Conservation (phyloP, 2,113 vertebrate species). For the Picathartes gymnocephalus region DNA sequence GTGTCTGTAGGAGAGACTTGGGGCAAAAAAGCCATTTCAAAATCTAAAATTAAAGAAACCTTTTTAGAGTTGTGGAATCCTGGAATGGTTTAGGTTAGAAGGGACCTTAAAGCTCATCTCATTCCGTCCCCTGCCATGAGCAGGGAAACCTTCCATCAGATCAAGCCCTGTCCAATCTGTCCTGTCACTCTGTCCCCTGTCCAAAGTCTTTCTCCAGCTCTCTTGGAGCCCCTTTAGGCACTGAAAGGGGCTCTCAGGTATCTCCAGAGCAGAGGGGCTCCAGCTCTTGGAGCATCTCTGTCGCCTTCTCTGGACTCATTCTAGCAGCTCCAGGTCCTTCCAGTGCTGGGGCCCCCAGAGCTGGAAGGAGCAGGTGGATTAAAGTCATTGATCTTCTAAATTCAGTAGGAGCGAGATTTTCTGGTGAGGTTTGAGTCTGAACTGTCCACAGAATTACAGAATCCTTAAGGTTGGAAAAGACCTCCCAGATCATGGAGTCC, state of each 20-base stretch:
- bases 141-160: neutral
- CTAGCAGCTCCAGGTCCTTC: neutral
- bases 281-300: neutral
- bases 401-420: neutral
- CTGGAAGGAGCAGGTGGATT: neutral
- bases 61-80: neutral
- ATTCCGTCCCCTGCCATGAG: neutral
- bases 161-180: neutral
- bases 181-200: neutral
- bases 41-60: neutral
- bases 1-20: neutral
- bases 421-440: neutral
- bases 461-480: neutral
- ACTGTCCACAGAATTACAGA: neutral
- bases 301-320: neutral
- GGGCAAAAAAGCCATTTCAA: neutral
- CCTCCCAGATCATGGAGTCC: neutral
- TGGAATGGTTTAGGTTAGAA: neutral
- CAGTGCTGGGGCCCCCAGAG: neutral
- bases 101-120: neutral
- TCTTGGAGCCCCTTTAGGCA: neutral
- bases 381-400: neutral
- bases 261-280: neutral
- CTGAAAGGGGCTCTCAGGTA: neutral
- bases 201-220: neutral